phyloP scores from a whole-genome alignment of 2,113 vertebrate genomes.

The Picathartes gymnocephalus region DNA sequence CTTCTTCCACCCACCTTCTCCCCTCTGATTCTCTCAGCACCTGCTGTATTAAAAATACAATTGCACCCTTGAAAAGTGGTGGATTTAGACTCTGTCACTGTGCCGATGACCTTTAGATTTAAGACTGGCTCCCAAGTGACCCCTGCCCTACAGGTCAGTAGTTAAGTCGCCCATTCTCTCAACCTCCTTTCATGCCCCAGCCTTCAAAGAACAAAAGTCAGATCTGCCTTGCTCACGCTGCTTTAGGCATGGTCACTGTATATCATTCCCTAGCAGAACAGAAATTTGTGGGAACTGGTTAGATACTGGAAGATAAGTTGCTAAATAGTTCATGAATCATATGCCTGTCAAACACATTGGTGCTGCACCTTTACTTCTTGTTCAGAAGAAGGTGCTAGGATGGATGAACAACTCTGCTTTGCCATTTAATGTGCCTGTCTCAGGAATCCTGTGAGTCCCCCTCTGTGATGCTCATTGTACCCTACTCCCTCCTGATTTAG shows the following conservation, averaged over 20 bases:
- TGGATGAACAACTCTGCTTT: neutral
- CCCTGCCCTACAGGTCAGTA: slow-evolving; percentile 80
- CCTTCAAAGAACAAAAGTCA: slow-evolving; percentile 64
- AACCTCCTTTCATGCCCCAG: slow-evolving; percentile 48
- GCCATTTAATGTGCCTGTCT: neutral
- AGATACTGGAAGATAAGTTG: neutral
- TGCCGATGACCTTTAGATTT: slow-evolving; percentile 62
- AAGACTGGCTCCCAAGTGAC: slow-evolving; percentile 71
- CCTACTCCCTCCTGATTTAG: neutral
- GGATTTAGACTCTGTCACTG: slow-evolving; percentile 43
- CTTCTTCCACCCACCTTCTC: neutral
- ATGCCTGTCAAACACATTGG: neutral
- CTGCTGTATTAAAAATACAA: slow-evolving; percentile 67
- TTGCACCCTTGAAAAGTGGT: neutral
- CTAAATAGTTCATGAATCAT: neutral
- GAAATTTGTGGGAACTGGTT: neutral
- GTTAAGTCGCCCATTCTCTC: slow-evolving; percentile 86
- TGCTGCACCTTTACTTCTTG: neutral
- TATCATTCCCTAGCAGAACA: slow-evolving; percentile 4
- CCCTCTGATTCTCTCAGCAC: slow-evolving; percentile 24
- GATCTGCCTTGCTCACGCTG: neutral
- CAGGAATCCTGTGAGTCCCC: neutral
- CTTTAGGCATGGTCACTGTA: slow-evolving; percentile 5
- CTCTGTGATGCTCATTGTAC: neutral
- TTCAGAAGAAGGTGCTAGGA: neutral